Evolutionary conservation across 2,113 vertebrate species (phyloP).

Genomic region (Oenanthe oenanthe): DNA sequence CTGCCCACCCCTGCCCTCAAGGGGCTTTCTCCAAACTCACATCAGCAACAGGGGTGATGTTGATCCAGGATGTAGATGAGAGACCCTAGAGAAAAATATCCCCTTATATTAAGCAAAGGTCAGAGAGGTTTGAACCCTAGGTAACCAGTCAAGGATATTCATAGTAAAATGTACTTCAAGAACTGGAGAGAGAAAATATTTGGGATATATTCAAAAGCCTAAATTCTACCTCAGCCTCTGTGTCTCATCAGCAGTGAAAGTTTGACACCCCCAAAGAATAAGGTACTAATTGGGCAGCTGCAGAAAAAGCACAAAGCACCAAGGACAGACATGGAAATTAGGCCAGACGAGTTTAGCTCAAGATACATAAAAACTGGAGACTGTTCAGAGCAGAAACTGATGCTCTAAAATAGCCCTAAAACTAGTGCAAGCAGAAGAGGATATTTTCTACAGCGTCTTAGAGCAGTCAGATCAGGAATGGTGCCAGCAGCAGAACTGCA

Average conservation of each 20-base stretch:
- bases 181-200: neutral
- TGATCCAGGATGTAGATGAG: neutral
- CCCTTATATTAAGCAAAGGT: neutral
- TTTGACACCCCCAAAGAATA: neutral
- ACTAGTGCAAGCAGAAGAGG: neutral
- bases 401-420: conserved; percentile 32
- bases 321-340: neutral
- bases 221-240: neutral
- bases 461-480: neutral
- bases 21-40: neutral
- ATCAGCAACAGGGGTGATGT: neutral
- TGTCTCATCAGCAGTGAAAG: neutral
- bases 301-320: conserved; percentile 6
- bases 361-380: conserved; percentile 31
- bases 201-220: neutral
- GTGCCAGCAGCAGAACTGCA: conserved; percentile 1
- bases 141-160: neutral
- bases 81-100: neutral
- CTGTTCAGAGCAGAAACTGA: neutral
- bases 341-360: conserved; percentile 33
- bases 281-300: conserved; percentile 10
- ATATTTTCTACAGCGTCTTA: neutral
- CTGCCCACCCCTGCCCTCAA: neutral
- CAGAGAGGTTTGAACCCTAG: neutral
- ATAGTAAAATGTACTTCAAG: neutral